Base-by-base conservation (phyloP, 2,888 invertebrate species). In the Seira sanloemensis region DNA sequence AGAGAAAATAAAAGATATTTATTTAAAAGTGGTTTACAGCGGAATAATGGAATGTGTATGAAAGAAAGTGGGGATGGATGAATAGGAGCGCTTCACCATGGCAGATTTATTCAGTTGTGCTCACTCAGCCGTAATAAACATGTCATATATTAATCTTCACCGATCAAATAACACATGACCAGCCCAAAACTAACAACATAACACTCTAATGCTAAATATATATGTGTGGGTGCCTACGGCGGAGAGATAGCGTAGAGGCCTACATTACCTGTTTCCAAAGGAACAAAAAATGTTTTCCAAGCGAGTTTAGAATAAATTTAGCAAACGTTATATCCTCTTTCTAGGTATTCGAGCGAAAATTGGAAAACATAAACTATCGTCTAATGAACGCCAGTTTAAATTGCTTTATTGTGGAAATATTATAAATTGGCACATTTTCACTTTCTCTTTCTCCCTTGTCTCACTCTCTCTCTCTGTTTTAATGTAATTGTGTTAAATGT, bases 61-160 rank as follows among this genome's bases (percentile, higher is more conserved):
- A 19, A 7, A 21, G 21, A 21, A 66, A 21, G 65, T 65, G 18
- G 65, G 9, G 2, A 23, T 25, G 71, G 16, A 46, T 37, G 74
- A 74, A 73, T 62, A n/a, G 62, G 74, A 26, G n/a, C 65, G 65
- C 65, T 74, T 74, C 62, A 12, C 62, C 16, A 24, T 74, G 74
- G 74, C 74, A 74, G 74, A 74, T 74, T 74, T 74, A 74, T 74
- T 65, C 74, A 74, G 24, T 74, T 62, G 74, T 74, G 74, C 62
- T 74, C 74, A 74, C 27, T 74, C 27, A 65, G 65, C 62, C 65
- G 65, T 65, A 74, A 74, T 74, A 74, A 74, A 74, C 74, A 74
- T 74, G 74, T 58, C 58, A 62, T 37, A 74, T 65, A 74, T 74
- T 74, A 74, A 74, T 65, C 58, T 9, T 27, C 23, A 74, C 12